These are phyloP conservation scores for Nezara viridula DNA, from an alignment of 2,888 invertebrate species.

Conservation along the genomic window DNA sequence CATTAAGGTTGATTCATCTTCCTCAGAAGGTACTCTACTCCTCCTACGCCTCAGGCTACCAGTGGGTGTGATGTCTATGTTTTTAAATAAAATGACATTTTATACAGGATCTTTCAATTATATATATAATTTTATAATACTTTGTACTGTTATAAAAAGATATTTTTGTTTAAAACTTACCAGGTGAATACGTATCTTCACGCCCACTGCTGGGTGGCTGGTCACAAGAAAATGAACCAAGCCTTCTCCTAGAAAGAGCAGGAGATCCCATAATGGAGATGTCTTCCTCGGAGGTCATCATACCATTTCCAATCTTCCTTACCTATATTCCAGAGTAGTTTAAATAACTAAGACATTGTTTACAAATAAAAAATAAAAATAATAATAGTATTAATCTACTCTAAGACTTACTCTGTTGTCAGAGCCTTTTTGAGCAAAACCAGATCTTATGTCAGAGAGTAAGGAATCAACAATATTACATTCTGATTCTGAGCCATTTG, in stretches of 20 bases:
- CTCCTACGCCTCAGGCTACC: constrained; percentile 87
- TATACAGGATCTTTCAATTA: neutral
- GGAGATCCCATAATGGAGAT: constrained; percentile 77
- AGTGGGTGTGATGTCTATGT: constrained; percentile 86
- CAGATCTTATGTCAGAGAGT: constrained; percentile 80
- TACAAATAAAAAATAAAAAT: neutral
- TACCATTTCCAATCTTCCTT: constrained; percentile 70
- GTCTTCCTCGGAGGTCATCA: constrained; percentile 75
- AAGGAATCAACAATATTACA: constrained; percentile 83
- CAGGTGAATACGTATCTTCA: constrained; percentile 74
- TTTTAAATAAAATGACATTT: neutral
- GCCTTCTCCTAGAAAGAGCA: constrained; percentile 75
- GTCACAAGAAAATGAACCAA: constrained; percentile 77
- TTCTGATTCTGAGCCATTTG: constrained; percentile 81
- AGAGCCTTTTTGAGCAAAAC: constrained; percentile 72
- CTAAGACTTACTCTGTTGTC: constrained; percentile 67
- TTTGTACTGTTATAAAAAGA: neutral
- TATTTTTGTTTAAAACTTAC: constrained; percentile 66
- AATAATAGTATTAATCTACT: neutral
- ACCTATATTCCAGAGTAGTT: constrained; percentile 66
- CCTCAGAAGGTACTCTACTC: constrained; percentile 85
- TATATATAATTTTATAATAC: neutral
- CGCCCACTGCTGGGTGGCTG: constrained; percentile 67
- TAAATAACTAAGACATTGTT: neutral
- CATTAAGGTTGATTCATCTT: constrained; percentile 88